Conservation (phyloP, 2,797 vertebrate species). For the Gouania willdenowi region DNA sequence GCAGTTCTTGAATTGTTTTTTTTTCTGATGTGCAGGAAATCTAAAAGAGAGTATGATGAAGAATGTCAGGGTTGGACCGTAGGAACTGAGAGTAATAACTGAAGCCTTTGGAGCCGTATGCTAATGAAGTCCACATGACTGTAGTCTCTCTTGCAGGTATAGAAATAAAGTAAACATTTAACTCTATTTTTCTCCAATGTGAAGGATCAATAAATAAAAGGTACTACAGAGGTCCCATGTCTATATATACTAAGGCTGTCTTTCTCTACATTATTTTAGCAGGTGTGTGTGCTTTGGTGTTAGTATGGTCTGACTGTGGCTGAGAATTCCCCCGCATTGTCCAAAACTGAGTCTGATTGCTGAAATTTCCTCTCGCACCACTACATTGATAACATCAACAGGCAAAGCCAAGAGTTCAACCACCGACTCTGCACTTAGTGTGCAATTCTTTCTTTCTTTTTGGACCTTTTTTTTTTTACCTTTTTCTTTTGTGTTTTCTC, state of each 20-base stretch:
- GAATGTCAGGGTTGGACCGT: constrained; percentile 74
- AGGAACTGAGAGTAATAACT: constrained; percentile 51
- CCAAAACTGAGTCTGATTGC: constrained; percentile 14
- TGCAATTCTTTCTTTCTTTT: constrained; percentile 40
- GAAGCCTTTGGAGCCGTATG: constrained; percentile 63
- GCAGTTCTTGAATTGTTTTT: too few species aligned
- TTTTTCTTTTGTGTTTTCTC: too few species aligned
- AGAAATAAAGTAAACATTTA: too few species aligned
- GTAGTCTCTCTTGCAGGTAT: constrained; percentile 52
- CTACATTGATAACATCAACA: constrained; percentile 14
- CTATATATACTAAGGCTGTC: too few species aligned
- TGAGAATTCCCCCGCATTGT: too few species aligned
- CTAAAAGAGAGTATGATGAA: constrained; percentile 78
- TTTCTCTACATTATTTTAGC: too few species aligned
- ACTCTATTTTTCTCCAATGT: too few species aligned
- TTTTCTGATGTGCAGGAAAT: constrained; percentile 71
- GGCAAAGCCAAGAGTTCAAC: constrained; percentile 16
- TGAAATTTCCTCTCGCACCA: constrained; percentile 9
- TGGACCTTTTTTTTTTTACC: too few species aligned
- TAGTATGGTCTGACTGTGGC: too few species aligned
- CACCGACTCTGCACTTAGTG: constrained; percentile 35
- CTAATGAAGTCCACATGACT: constrained; percentile 82
- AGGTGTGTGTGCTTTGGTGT: too few species aligned
- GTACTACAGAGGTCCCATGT: too few species aligned
- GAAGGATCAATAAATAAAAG: too few species aligned